These are phyloP conservation scores for Probaryconus sp. DNA, from an alignment of 1,140 invertebrate species.

Conservation along the genomic window DNA sequence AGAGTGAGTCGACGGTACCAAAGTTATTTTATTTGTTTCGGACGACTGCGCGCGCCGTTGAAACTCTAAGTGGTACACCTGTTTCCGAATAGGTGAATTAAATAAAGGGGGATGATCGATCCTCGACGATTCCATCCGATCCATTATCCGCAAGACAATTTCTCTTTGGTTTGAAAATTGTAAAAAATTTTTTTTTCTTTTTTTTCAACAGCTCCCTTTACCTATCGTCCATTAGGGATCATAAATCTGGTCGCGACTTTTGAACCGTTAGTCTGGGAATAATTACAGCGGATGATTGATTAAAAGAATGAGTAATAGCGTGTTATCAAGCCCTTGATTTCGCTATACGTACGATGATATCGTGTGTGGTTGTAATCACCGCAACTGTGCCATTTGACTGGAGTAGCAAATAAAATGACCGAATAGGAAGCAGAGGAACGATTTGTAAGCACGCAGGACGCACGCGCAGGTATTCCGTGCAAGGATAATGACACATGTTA, in stretches of 20 bases:
- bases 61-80: slow-evolving; percentile 34
- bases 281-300: slow-evolving; percentile 39
- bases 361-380: slow-evolving; percentile 45
- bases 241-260: slow-evolving; percentile 7
- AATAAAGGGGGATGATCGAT: slow-evolving; percentile 6
- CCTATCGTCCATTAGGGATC: slow-evolving; percentile 2
- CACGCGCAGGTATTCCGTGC: slow-evolving; percentile 49
- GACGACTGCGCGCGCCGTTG: slow-evolving; percentile 37
- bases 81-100: slow-evolving; percentile 42
- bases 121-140: slow-evolving; percentile 28
- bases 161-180: too few relatives aligned
- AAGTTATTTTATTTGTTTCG: slow-evolving; percentile 59
- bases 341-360: slow-evolving; percentile 28
- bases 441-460: slow-evolving; percentile 52
- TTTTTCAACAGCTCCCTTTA: too few relatives aligned
- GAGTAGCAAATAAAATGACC: slow-evolving; percentile 49
- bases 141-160: slow-evolving; percentile 17
- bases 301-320: slow-evolving; percentile 48
- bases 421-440: slow-evolving; percentile 47
- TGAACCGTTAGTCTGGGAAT: neutral
- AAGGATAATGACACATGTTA: slow-evolving; percentile 50
- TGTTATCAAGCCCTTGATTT: slow-evolving; percentile 26
- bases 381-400: slow-evolving; percentile 36
- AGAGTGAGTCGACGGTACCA: slow-evolving; percentile 2
- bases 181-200: neutral